These are phyloP conservation scores for Pithys albifrons DNA, from an alignment of 2,113 vertebrate species.

Conservation along the genomic window DNA sequence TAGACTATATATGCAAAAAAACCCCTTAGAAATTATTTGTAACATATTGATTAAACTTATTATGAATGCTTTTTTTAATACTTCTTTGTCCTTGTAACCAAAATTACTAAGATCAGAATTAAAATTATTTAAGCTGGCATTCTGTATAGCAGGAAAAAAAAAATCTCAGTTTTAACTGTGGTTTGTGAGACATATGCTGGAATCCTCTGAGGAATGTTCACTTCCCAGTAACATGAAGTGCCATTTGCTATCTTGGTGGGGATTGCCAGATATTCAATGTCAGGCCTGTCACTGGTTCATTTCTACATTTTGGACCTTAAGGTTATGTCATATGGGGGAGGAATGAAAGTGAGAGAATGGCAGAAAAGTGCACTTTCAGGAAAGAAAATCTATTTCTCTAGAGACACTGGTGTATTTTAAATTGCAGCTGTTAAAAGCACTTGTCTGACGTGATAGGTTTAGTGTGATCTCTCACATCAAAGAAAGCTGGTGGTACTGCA, in stretches of 20 bases:
- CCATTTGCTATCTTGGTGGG: neutral
- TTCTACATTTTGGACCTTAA: conserved; percentile 32
- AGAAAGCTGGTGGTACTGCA: neutral
- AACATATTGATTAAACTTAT: neutral
- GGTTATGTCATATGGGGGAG: neutral
- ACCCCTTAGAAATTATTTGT: neutral
- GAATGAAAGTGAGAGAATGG: neutral
- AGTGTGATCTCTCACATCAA: neutral
- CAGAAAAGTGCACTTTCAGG: neutral
- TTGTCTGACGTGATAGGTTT: neutral
- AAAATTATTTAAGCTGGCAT: neutral
- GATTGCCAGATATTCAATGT: conserved; percentile 51
- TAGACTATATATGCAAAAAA: neutral
- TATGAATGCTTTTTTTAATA: neutral
- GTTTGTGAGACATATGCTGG: conserved; percentile 7
- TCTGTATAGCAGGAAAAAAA: neutral
- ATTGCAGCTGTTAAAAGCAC: conserved; percentile 24
- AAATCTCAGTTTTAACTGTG: neutral
- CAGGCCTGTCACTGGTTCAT: conserved; percentile 31
- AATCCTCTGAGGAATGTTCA: conserved; percentile 37
- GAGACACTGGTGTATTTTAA: neutral
- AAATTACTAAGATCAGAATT: neutral
- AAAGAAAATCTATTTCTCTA: neutral
- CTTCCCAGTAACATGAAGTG: conserved; percentile 29
- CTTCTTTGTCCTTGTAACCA: neutral